These are phyloP conservation scores for Hypotaenidia okinawae DNA, from an alignment of 2,797 vertebrate genomes.

Conservation along the genomic window DNA sequence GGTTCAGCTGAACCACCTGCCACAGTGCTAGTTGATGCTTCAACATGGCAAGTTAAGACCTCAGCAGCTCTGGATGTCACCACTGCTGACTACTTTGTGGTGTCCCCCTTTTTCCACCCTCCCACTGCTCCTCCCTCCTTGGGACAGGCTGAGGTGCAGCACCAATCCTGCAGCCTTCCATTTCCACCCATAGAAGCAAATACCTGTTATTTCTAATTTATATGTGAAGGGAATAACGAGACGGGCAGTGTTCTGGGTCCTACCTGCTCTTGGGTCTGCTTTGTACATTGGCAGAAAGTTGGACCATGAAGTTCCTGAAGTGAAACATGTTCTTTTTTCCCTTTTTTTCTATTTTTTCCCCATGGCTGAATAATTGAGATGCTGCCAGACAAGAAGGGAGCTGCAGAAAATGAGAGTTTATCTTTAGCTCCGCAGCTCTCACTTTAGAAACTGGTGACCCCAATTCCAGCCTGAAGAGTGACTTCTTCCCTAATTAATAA, in stretches of 20 bases:
- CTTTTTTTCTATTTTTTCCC: not conserved
- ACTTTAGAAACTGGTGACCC: slow-evolving; percentile 82
- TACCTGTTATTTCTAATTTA: not conserved
- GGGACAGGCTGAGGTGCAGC: not conserved
- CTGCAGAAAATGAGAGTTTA: slow-evolving; percentile 70
- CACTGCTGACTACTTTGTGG: fast-evolving
- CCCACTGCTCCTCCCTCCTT: not conserved
- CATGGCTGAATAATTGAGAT: slow-evolving; percentile 65
- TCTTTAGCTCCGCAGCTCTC: slow-evolving; percentile 78
- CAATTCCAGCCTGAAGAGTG: slow-evolving; percentile 74
- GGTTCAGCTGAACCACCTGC: not conserved
- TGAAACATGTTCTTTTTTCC: not conserved
- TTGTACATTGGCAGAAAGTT: fast-evolving
- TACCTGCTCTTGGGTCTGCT: not conserved
- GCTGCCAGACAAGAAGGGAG: slow-evolving; percentile 62
- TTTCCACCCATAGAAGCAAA: not conserved
- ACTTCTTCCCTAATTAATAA: slow-evolving; percentile 81
- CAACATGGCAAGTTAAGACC: fast-evolving
- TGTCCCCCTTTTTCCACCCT: not conserved
- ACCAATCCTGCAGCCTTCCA: not conserved
- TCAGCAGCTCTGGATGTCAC: not conserved
- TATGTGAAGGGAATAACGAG: not conserved
- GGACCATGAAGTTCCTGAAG: not conserved
- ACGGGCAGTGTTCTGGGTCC: fast-evolving
- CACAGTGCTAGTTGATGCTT: not conserved